These are phyloP conservation scores for Podilymbus podiceps DNA, from an alignment of 2,113 vertebrate species.

Conservation along the genomic window DNA sequence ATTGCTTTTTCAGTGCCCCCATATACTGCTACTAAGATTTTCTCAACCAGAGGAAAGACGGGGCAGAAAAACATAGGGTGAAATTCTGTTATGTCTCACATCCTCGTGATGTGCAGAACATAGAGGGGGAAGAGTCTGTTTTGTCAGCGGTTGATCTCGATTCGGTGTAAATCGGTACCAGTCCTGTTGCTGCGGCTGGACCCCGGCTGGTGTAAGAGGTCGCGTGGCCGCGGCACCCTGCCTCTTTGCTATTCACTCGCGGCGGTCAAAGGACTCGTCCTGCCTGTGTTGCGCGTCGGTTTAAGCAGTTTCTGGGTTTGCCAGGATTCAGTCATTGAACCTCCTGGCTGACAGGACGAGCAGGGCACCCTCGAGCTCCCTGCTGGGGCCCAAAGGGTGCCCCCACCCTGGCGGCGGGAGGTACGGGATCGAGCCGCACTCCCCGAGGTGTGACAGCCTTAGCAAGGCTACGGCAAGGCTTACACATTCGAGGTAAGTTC, in stretches of 20 bases:
- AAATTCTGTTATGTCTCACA: neutral
- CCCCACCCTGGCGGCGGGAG: no score
- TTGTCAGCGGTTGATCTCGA: neutral
- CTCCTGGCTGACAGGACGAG: neutral
- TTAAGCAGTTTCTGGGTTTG: neutral
- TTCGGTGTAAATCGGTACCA: no score
- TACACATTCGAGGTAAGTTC: fast-evolving
- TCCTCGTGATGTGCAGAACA: neutral
- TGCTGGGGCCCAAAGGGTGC: no score
- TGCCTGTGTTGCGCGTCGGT: neutral
- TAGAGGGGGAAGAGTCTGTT: neutral
- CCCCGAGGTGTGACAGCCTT: fast-evolving
- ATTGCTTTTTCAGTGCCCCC: neutral
- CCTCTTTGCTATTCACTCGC: neutral
- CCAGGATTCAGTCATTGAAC: no score
- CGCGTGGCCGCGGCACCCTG: neutral
- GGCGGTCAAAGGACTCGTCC: neutral
- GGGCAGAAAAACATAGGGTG: neutral
- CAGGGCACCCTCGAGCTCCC: no score
- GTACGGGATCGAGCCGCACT: neutral
- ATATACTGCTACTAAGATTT: neutral
- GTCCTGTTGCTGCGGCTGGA: neutral
- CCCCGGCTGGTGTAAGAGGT: neutral
- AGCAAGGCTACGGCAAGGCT: fast-evolving
- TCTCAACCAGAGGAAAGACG: neutral